phyloP scores from a whole-genome alignment of 2,113 vertebrate genomes.

The Gymnocephalus cernua region DNA sequence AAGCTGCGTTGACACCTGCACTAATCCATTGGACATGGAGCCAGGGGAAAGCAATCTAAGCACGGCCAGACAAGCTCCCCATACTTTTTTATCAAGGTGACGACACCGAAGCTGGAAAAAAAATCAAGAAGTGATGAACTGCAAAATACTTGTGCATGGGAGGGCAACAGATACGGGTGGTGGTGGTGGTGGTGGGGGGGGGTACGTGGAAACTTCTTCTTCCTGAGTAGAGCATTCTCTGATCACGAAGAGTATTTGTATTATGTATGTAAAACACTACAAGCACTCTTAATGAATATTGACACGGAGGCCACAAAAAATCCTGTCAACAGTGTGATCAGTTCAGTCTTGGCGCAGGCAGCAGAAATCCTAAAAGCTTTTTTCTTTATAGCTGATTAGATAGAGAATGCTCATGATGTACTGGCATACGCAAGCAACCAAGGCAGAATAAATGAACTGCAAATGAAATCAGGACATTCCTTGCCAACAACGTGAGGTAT shows the following conservation, averaged over 20 bases:
- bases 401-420: constrained; percentile 4
- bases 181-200: no score
- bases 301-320: constrained; percentile 30
- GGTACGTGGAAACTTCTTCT: background rate
- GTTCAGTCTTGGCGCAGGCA: constrained; percentile 21
- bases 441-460: background rate
- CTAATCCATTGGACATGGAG: constrained; percentile 79
- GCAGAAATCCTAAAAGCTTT: constrained; percentile 30
- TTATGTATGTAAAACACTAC: background rate
- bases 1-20: constrained; percentile 75
- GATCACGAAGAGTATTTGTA: background rate
- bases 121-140: constrained; percentile 29
- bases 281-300: constrained; percentile 11
- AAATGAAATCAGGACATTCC: constrained; percentile 1
- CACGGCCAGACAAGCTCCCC: constrained; percentile 36
- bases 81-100: constrained; percentile 44
- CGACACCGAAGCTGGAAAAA: background rate
- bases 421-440: background rate
- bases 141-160: constrained; percentile 13
- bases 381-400: constrained; percentile 28
- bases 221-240: background rate
- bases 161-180: background rate
- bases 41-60: constrained; percentile 58
- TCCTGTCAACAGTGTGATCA: constrained; percentile 30
- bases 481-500: background rate